Evolutionary conservation across 1,140 invertebrate genomes (phyloP).

Genomic region (Atta colombica): DNA sequence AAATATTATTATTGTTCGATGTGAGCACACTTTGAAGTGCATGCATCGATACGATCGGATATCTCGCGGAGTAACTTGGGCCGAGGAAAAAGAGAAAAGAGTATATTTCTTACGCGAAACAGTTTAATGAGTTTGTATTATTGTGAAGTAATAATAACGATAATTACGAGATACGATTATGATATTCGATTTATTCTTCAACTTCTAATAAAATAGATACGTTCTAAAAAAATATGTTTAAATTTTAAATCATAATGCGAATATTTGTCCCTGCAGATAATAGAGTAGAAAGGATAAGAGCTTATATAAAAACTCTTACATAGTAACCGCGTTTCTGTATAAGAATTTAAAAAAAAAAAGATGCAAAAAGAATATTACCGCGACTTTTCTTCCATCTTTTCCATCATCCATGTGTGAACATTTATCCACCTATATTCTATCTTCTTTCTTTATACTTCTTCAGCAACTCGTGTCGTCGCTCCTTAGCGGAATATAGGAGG

Average conservation of each 20-base stretch:
- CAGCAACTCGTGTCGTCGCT: background rate
- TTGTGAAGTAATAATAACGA: background rate
- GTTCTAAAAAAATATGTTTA: too few relatives aligned
- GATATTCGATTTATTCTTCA: background rate
- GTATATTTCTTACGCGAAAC: background rate
- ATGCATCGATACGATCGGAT: slow-evolving; percentile 48
- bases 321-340: background rate
- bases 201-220: background rate
- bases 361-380: background rate
- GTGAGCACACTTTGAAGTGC: slow-evolving; percentile 28
- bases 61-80: slow-evolving; percentile 9
- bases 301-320: slow-evolving; percentile 24
- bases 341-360: slow-evolving; percentile 13
- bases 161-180: background rate
- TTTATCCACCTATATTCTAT: slow-evolving; percentile 8
- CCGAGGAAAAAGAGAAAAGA: background rate
- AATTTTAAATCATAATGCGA: background rate
- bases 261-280: background rate
- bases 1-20: slow-evolving; percentile 59
- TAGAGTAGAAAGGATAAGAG: background rate
- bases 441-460: slow-evolving; percentile 29
- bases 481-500: slow-evolving; percentile 48
- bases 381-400: background rate
- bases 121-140: slow-evolving; percentile 1
- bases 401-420: slow-evolving; percentile 23